Evolutionary conservation across 2,888 invertebrate species (phyloP), one percentile per base, ranked within the genome.

Genomic region (Apoderus coryli): DNA sequence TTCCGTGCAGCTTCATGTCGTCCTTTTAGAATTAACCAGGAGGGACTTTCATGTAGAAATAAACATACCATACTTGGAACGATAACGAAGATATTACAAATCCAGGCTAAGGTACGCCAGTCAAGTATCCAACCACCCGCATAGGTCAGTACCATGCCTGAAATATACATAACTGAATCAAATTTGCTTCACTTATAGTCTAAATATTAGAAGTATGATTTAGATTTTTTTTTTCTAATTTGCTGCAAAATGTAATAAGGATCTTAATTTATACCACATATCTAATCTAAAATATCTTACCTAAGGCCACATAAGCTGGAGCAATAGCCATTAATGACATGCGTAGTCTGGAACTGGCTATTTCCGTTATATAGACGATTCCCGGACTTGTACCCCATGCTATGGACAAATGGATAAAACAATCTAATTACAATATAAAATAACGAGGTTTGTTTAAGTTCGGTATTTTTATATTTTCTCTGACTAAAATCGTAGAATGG

Each of bases 281-380:
- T n/a, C n/a, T n/a, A n/a, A n/a, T n/a, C n/a, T n/a, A n/a, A n/a
- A n/a, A n/a, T n/a, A n/a, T n/a, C 44, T 51, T 52, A 61, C 69
- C 70, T 37, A 69, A 51, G 2, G 69, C 68, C 3, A 68, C 67
- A 40, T 67, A 58, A 3, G 65, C 63, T 2, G 69, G 69, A 5
- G 66, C 66, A 15, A 63, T 58, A n/a, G 67, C 67, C 43, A 69
- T 64, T 23, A 71, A 49, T 5, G 69, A 64, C 23, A 69, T 69
- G 32, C 70, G 48, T 22, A 69, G 49, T 44, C 69, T 67, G 2
- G 69, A 64, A 26, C 65, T 54, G 1, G 69, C 66, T 2, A 70
- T 64, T 52, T 70, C 70, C 9, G 69, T 69, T 31, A 69, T 67
- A 47, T 70, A 71, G 10, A 69, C 69, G 32, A 69, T 64, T 2